Conservation (phyloP, 2,888 invertebrate genomes). For the Xestia ashworthii region DNA sequence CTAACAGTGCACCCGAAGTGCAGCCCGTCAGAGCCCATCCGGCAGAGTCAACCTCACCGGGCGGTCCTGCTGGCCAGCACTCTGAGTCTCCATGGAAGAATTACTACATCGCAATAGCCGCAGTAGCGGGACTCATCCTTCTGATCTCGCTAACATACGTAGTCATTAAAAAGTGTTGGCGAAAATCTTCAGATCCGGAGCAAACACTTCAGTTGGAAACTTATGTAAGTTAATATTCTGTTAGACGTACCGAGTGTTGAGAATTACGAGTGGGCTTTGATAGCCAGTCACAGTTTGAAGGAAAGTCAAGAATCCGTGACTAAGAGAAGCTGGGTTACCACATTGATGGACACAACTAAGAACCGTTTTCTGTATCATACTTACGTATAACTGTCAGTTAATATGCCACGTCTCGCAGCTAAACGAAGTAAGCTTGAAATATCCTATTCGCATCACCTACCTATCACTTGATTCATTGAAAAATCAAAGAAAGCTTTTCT, state of each 20-base stretch:
- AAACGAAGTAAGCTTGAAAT: too few relatives aligned
- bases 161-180: constrained; percentile 14
- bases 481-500: too few relatives aligned
- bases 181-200: constrained; percentile 11
- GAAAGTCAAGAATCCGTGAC: not conserved
- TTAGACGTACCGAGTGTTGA: not conserved
- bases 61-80: not conserved
- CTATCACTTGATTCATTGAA: too few relatives aligned
- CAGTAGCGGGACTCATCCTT: constrained; percentile 5
- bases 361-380: too few relatives aligned
- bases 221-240: constrained; percentile 24
- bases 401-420: too few relatives aligned
- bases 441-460: too few relatives aligned
- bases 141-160: not conserved
- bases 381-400: too few relatives aligned
- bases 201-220: constrained; percentile 22
- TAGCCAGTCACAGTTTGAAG: not conserved
- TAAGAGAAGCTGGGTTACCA: not conserved
- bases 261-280: not conserved
- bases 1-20: not conserved
- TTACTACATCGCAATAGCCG: not conserved
- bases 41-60: not conserved
- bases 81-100: not conserved
- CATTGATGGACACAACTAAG: not conserved
- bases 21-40: too few relatives aligned